Conservation (phyloP, 2,888 invertebrate species). For the Drosophila paracracens region DNA sequence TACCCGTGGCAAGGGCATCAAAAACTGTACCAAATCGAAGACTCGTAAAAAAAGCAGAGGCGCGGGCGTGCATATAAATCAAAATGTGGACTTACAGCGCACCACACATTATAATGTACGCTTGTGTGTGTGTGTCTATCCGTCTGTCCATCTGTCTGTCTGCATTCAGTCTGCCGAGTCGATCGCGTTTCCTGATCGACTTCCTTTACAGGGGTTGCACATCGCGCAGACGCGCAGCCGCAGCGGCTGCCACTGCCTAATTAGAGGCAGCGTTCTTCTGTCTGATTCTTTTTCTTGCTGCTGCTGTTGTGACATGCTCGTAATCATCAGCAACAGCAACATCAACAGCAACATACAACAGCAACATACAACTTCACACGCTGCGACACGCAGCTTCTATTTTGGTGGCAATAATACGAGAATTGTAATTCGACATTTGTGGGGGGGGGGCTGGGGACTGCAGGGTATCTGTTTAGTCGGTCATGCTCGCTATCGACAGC, state of each 20-base stretch:
- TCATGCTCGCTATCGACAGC: background rate
- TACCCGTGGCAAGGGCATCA: background rate
- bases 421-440: slow-evolving; percentile 5
- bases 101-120: slow-evolving; percentile 7
- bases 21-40: slow-evolving; percentile 45
- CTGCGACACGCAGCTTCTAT: slow-evolving; percentile 29
- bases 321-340: slow-evolving; percentile 16
- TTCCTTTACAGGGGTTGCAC: slow-evolving; percentile 55
- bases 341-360: slow-evolving; percentile 3
- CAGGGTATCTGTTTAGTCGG: background rate
- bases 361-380: slow-evolving; percentile 51
- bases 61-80: slow-evolving; percentile 84
- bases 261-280: slow-evolving; percentile 33
- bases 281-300: slow-evolving; percentile 8
- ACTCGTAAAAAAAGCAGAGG: slow-evolving; percentile 54
- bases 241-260: slow-evolving; percentile 47
- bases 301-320: slow-evolving; percentile 46
- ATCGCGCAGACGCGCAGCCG: slow-evolving; percentile 41
- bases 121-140: background rate
- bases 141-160: background rate
- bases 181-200: slow-evolving; percentile 36
- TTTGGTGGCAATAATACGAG: slow-evolving; percentile 19
- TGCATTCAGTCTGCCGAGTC: slow-evolving; percentile 1
- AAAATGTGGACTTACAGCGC: slow-evolving; percentile 80
- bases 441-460: background rate